Evolutionary conservation across 2,888 invertebrate genomes (phyloP).

Genomic region (Cheilosia impressa): DNA sequence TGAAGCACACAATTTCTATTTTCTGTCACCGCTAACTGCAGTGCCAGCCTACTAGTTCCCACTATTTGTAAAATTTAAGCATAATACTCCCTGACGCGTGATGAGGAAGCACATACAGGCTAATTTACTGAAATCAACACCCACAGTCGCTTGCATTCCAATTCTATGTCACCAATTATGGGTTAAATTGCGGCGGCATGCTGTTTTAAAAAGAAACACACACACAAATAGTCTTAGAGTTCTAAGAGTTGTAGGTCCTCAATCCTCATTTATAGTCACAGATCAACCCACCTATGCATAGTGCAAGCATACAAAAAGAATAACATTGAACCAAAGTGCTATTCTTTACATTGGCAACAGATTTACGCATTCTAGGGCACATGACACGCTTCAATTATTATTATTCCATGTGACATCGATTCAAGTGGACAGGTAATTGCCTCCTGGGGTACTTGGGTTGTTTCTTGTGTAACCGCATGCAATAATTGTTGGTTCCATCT

Average conservation of each 20-base stretch:
- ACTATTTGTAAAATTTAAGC: too few species aligned
- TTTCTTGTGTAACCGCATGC: conserved; percentile 42
- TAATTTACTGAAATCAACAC: conserved; percentile 8
- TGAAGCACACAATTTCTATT: too few species aligned
- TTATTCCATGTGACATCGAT: conserved; percentile 68
- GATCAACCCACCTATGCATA: conserved; percentile 16
- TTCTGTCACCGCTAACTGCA: too few species aligned
- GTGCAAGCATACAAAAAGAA: conserved; percentile 11
- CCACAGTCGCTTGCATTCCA: neutral
- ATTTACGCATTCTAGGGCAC: conserved; percentile 71
- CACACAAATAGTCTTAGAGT: neutral
- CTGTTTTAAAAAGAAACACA: conserved; percentile 1
- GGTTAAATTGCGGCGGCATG: conserved; percentile 15
- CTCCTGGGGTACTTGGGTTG: conserved; percentile 36
- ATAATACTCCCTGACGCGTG: neutral
- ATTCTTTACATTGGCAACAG: conserved; percentile 53
- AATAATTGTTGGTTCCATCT: conserved; percentile 35
- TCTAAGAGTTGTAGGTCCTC: too few species aligned
- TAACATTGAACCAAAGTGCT: conserved; percentile 41
- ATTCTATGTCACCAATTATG: conserved; percentile 12
- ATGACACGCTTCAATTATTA: conserved; percentile 69
- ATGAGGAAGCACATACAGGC: neutral
- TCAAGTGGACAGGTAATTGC: conserved; percentile 52
- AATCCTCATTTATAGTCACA: too few species aligned
- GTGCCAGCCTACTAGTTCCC: too few species aligned